Evolutionary conservation across 2,888 invertebrate species (phyloP), one percentile per base, ranked within the genome.

Genomic region (Gymnoscelis rufifasciata): DNA sequence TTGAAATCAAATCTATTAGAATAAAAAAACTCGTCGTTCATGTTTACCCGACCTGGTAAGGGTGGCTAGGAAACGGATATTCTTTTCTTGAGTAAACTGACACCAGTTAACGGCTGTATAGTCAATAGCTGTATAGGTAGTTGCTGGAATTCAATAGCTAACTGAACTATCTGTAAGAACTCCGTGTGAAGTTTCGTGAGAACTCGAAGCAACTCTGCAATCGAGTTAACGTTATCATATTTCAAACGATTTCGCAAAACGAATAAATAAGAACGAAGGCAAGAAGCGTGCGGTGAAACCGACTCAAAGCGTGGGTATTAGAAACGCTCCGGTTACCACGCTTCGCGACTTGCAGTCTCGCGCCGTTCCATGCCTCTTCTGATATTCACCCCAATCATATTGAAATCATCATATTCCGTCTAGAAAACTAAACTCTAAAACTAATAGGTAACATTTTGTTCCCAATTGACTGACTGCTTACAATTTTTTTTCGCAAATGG

Each of bases 191-290:
- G 78, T 81, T 80, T 78, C 72, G 68, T 79, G 82, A 78, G 80
- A 83, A 83, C 73, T 60, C 71, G 68, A 70, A 77, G 70, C 72
- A 69, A 63, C 71, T 74, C 71, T 60, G 71, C 72, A 72, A 73
- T 76, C 70, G 71, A 74, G 73, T 72, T 72, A 86, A 83, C 83
- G 83, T 77, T 88, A 88, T 88, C 84, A 79, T 78, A 79, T 88
- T 87, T 83, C 87, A 87, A 87, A 88, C 81, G 84, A 80, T 87
- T 86, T 84, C 84, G 83, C 81, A 86, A 87, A 87, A 83, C 83
- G 80, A 83, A 84, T 81, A 83, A 86, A 81, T 76, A 87, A 79
- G 83, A 87, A 81, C 78, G 75, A 66, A 82, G 83, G 83, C 81
- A 84, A 86, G 83, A 87, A 83, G 81, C 83, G 83, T 87, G 83